Evolutionary conservation across 2,888 invertebrate genomes (phyloP).

Genomic region (Epirrhoe tristata): DNA sequence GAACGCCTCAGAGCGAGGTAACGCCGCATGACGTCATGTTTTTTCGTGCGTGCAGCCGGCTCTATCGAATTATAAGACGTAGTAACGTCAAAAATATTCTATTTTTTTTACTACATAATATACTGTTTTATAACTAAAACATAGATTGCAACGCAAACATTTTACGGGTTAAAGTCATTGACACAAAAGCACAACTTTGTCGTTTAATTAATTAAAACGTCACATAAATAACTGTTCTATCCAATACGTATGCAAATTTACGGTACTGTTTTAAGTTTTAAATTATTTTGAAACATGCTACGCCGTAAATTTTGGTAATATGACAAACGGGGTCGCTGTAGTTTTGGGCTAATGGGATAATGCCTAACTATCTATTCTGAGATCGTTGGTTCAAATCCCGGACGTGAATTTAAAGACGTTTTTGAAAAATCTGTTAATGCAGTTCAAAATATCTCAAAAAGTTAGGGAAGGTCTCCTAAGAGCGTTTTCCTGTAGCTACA

Average conservation of each 20-base stretch:
- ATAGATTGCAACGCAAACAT: not conserved
- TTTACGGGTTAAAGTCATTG: slow-evolving; percentile 15
- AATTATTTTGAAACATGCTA: slow-evolving; percentile 41
- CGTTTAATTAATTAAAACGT: slow-evolving; percentile 32
- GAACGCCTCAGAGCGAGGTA: no score
- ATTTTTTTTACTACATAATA: no score
- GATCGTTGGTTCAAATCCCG: not conserved
- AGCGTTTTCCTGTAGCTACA: no score
- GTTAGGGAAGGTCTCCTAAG: no score
- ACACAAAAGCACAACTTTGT: slow-evolving; percentile 19
- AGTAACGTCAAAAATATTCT: no score
- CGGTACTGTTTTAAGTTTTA: slow-evolving; percentile 34
- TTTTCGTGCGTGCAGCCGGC: no score
- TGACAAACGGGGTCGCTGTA: slow-evolving; percentile 27
- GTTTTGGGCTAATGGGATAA: not conserved
- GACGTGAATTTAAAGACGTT: not conserved
- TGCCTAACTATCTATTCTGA: not conserved
- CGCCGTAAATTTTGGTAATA: slow-evolving; percentile 40
- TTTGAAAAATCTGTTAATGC: slow-evolving; percentile 10
- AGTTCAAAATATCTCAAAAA: no score
- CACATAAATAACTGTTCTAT: slow-evolving; percentile 27
- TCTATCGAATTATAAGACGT: no score
- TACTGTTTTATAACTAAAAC: not conserved
- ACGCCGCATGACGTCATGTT: no score
- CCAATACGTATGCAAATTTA: slow-evolving; percentile 33